Base-by-base conservation (phyloP, 2,113 vertebrate genomes). In the Pyrgilauda ruficollis region DNA sequence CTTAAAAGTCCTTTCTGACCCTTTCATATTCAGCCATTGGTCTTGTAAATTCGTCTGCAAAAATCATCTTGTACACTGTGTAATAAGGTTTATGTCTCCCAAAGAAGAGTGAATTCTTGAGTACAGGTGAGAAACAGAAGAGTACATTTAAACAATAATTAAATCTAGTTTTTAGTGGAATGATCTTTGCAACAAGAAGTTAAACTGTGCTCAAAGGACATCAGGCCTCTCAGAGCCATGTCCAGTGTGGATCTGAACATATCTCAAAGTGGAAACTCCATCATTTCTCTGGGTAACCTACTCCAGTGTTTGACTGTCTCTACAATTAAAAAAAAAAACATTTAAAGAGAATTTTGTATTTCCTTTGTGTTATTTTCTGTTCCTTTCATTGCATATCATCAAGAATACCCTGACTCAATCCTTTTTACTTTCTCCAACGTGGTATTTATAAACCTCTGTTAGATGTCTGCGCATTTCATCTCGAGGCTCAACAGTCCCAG, bases 401-500 rank as follows among this genome's bases (percentile, higher is more conserved):
- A 70, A 69, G 49, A 55, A 74, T 2, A 70, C 5, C 16, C 37
- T 53, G 13, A 5, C 3, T 76, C 7, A 37, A 10, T 27, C 2
- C 2, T 44, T 80, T 64, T 79, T 47, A 15, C 16, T 56, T 86
- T n/a, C n/a, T 74, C 39, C 5, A 4, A 7, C n/a, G 20, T 66
- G 11, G 7, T 41, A 41, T 44, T 46, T 58, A 46, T 39, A 74
- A 77, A n/a, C 7, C 24, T 24, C 7, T 9, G n/a, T 28, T 37
- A 79, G 37, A 27, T 46, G 4, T 13, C 18, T 84, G 27, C 19
- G 13, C 8, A 0, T 47, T 87, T 76, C 31, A 56, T 33, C 9
- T 72, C 13, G 31, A 39, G 18, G 6, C 31, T 58, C 37, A 75
- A 43, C 0, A 0, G 30, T 28, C n/a, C 10, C 15, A 70, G 10